Evolutionary conservation across 2,113 vertebrate genomes (phyloP), one percentile per base, ranked within the genome.

Genomic region (Pygathrix nemaeus): DNA sequence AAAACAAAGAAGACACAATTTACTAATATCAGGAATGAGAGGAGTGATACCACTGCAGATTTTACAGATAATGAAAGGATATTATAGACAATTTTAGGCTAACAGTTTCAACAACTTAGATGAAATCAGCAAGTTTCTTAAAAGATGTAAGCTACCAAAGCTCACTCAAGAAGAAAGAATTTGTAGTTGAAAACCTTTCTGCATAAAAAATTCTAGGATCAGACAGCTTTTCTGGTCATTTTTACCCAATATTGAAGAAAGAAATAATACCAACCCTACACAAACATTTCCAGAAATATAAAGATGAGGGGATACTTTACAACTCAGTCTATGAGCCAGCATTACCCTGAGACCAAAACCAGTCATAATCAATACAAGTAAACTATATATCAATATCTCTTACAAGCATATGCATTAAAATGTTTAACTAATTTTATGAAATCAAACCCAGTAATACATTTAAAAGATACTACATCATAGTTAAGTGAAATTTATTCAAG

Each of bases 241-340:
- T 82, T n/a, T 88, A 80, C 32, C 11, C 88, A 85, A 88, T 30
- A 86, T 3, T 64, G 9, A 95, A 94, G 12, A 45, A 89, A 85
- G 30, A 96, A 95, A 93, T 81, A 80, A 43, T 70, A 66, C 9
- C 8, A 79, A 17, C 76, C 96, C 35, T 76, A 64, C 8, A 88
- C 13, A 90, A 84, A 93, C 30, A 89, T 92, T 97, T 79, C 30
- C 48, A 93, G 43, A 82, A 96, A 94, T 85, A 38, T 59, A 80
- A 81, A 94, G 59, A 59, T 85, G 45, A 94, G 59, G 11, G 8
- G 94, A 45, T 48, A 55, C 3, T 94, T 94, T 75, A 55, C n/a
- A 79, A 59, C 30, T 70, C 57, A 61, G 48, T 78, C 61, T 93
- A 52, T 75, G 23, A 64, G 72, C 38, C 72, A 92, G 14, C 38